phyloP scores from a whole-genome alignment of 2,113 vertebrate species.

The Odocoileus hemionus region DNA sequence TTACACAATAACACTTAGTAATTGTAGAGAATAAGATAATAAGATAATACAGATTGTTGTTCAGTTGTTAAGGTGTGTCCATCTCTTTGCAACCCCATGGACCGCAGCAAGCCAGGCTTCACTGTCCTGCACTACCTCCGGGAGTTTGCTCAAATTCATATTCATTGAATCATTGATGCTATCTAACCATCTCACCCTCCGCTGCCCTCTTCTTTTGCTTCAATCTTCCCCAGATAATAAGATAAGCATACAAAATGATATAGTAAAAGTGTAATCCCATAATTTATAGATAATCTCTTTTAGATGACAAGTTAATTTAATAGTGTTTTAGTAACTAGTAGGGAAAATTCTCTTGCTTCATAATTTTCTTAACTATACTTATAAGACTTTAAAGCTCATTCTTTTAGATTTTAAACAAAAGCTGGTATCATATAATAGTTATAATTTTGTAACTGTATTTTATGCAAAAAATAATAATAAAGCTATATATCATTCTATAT shows the following conservation, averaged over 20 bases:
- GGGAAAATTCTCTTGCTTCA: not conserved
- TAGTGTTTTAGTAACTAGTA: not conserved
- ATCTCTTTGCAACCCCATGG: not conserved
- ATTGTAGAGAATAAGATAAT: not conserved
- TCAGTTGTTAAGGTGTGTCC: not conserved
- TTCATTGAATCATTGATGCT: not conserved
- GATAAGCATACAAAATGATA: not conserved
- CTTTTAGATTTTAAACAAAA: not conserved
- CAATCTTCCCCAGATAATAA: not conserved
- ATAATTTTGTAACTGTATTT: not conserved
- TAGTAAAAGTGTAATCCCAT: not conserved
- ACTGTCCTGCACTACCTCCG: not conserved
- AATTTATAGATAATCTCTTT: not conserved
- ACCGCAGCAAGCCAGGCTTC: not conserved
- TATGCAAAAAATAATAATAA: not conserved
- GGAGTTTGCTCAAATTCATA: not conserved
- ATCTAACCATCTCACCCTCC: not conserved
- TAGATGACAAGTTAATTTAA: not conserved
- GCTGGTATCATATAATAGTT: not conserved
- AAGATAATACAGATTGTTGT: not conserved
- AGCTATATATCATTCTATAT: not conserved
- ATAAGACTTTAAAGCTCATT: not conserved
- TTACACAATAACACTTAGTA: not conserved
- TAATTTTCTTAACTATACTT: not conserved
- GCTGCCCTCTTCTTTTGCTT: not conserved